Evolutionary conservation across 1,140 invertebrate genomes (phyloP), one percentile per base, ranked within the genome.

Genomic region (Lordiphosa clarofinis): DNA sequence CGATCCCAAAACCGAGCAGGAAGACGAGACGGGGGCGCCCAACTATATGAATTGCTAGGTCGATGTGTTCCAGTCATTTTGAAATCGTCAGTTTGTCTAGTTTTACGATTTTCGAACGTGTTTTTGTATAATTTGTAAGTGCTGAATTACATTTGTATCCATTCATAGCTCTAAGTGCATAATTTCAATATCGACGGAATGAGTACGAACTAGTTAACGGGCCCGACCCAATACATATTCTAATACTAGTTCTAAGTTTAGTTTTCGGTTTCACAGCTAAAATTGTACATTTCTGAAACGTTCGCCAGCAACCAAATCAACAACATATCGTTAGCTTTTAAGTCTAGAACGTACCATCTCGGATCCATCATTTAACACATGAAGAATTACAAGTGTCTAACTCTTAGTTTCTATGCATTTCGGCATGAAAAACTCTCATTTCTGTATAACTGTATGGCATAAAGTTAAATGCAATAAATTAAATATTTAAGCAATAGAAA

Each of bases 21-120:
- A 53, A 21, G 39, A 39, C 12, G 31, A 49, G 11, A 53, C 39
- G 4, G 68, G 69, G 5, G n/a, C 73, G 40, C 73, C 87, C 31
- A 88, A 89, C 47, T 89, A 89, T 42, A 89, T 89, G 78, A 89
- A 89, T 65, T 89, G 88, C 61, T 89, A 64, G 37, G 48, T 24
- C 55, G 38, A 53, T 56, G 37, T 50, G 52, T 56, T 50, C 48
- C 39, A 49, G 6, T 50, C 11, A 47, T 13, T 31, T 13, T 21
- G 31, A 50, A 57, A 37, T 48, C 62, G 43, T 39, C 11, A 12
- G 33, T 44, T 52, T n/a, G 15, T 43, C 10, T 15, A 21, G 9
- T 21, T 13, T 4, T 24, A 31, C 28, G 15, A 44, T 24, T 35
- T 37, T 35, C 10, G 21, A 44, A 39, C 3, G 56, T 12, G 60